Evolutionary conservation across 2,888 invertebrate species (phyloP), one percentile per base, ranked within the genome.

Genomic region (Thereva nobilitata): DNA sequence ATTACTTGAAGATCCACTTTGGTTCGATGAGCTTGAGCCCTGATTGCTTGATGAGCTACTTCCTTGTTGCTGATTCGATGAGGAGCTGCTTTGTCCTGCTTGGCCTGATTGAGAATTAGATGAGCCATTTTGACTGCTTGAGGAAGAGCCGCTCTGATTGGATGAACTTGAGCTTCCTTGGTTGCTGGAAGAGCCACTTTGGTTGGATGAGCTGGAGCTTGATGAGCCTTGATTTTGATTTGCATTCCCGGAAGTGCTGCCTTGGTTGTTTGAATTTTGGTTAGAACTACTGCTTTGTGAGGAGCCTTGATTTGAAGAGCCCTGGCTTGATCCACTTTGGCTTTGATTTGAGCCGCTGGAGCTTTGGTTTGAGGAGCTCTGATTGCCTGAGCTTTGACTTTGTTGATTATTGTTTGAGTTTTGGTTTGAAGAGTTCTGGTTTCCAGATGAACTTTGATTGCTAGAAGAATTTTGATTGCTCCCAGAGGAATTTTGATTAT

Each of bases 401-500:
- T n/a, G n/a, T 59, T 44, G 45, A 35, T 38, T n/a, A 9, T 52
- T 52, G 5, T 23, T 35, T 23, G 52, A 12, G n/a, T 40, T 10
- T 9, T 64, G 64, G 8, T 41, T 34, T 41, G n/a, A n/a, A n/a
- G n/a, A n/a, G n/a, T 40, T 10, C 23, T 64, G 64, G 8, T 41
- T 34, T 41, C 42, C 37, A 4, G 64, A 64, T 8, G 64, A 42
- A 35, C 37, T 55, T 64, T 67, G 56, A 41, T 42, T 64, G 44
- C 8, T 38, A 8, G 50, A 12, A 35, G 45, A 45, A 35, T 12
- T 45, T 57, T 44, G 45, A 35, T 12, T 23, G 12, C 4, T 55
- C 1, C 10, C 5, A 45, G 45, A 52, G 3, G 49, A 49, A 12
- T 38, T 54, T 41, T 55, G 55, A 2, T 23, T 23, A 23, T 23